A percentile compares a stretch with the other conserved stretches of the same genome.
Conservation (phyloP, 2,113 vertebrate genomes). For the Silurus glanis region DNA sequence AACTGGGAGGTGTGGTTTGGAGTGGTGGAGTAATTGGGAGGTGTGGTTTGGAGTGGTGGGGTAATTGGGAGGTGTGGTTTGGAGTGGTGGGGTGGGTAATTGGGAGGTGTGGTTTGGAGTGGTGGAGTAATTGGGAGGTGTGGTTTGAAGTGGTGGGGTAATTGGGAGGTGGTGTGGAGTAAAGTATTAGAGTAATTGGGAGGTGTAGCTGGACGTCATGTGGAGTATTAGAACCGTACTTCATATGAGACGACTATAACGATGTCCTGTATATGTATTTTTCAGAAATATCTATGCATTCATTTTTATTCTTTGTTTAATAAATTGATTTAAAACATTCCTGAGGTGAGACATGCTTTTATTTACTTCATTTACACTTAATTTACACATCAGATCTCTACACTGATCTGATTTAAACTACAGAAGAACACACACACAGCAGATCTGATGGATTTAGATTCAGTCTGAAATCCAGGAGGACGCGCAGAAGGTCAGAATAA, state of each 20-base stretch:
- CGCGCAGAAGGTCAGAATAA: neutral
- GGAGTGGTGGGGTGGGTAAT: too few species aligned
- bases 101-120: too few species aligned
- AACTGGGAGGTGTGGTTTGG: too few species aligned
- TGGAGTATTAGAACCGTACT: conserved; percentile 28
- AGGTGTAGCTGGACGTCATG: conserved; percentile 30
- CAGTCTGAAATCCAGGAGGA: neutral
- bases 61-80: too few species aligned
- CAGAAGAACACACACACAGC: neutral
- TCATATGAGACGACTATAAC: conserved; percentile 55
- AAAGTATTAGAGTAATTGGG: too few species aligned
- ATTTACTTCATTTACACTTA: neutral
- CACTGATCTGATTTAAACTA: neutral
- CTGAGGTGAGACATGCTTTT: neutral
- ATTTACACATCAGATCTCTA: neutral
- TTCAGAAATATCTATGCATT: conserved; percentile 72
- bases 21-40: too few species aligned
- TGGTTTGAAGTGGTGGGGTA: too few species aligned
- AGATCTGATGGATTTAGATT: neutral
- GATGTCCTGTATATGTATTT: conserved; percentile 74
- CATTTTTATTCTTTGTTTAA: conserved; percentile 77
- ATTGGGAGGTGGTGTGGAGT: too few species aligned
- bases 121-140: too few species aligned
- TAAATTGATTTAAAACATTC: conserved; percentile 65
- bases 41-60: too few species aligned